These are phyloP conservation scores for Oreochromis mossambicus DNA, from an alignment of 2,797 vertebrate species.

Conservation along the genomic window DNA sequence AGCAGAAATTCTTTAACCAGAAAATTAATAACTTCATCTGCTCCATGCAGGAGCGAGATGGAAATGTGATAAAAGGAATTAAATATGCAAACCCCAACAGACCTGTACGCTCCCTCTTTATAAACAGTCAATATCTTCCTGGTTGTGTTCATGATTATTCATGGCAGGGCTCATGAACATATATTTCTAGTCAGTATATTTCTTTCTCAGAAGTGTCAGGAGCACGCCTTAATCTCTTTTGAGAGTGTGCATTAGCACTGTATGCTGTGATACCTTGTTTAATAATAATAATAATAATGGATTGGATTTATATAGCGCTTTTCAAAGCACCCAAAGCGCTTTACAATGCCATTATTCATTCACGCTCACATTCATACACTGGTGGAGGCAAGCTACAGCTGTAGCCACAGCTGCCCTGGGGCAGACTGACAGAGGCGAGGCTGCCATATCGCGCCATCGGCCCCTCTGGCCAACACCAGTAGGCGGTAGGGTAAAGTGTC, in stretches of 20 bases:
- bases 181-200: background rate
- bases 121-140: slow-evolving; percentile 60
- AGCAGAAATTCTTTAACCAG: background rate
- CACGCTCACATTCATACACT: too few relatives aligned
- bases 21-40: slow-evolving; percentile 19
- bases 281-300: too few relatives aligned
- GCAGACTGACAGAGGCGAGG: too few relatives aligned
- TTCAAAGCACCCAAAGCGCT: too few relatives aligned
- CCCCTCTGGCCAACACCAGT: too few relatives aligned
- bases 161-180: slow-evolving; percentile 7
- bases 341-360: too few relatives aligned
- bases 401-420: too few relatives aligned
- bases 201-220: slow-evolving; percentile 15
- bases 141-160: slow-evolving; percentile 46
- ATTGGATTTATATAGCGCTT: too few relatives aligned
- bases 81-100: slow-evolving; percentile 49
- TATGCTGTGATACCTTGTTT: background rate
- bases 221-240: slow-evolving; percentile 3
- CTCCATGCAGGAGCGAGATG: background rate
- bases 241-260: background rate
- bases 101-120: slow-evolving; percentile 43
- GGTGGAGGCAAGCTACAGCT: too few relatives aligned
- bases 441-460: too few relatives aligned
- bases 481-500: too few relatives aligned
- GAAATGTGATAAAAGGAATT: slow-evolving; percentile 35